Conservation (phyloP, 2,888 invertebrate species). For the Limenitis camilla region DNA sequence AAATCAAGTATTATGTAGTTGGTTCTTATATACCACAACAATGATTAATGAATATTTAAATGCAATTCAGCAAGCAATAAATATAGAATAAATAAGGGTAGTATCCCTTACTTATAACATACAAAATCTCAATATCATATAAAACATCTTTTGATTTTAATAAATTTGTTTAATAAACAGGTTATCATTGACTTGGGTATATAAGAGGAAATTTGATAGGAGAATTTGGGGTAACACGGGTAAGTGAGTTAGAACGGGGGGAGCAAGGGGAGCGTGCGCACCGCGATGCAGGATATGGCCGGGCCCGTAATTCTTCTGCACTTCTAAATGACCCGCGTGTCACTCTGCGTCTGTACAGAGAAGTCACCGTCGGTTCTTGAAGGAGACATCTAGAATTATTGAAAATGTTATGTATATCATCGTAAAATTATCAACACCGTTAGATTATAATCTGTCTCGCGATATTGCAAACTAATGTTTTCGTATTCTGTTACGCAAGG, state of each 20-base stretch:
- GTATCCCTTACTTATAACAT: too few relatives aligned
- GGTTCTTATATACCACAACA: too few relatives aligned
- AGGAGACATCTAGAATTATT: slow-evolving; percentile 47
- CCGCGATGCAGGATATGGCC: slow-evolving; percentile 44
- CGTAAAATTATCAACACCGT: neutral
- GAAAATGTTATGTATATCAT: too few relatives aligned
- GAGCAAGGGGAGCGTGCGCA: slow-evolving; percentile 30
- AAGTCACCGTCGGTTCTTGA: slow-evolving; percentile 53
- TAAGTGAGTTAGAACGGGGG: slow-evolving; percentile 49
- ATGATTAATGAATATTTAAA: too few relatives aligned
- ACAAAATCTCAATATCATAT: too few relatives aligned
- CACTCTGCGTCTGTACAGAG: slow-evolving; percentile 51
- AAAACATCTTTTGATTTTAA: too few relatives aligned
- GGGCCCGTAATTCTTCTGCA: slow-evolving; percentile 54
- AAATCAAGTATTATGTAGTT: too few relatives aligned
- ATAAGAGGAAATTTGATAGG: slow-evolving; percentile 45
- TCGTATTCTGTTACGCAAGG: too few relatives aligned
- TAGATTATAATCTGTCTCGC: neutral
- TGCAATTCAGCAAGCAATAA: too few relatives aligned
- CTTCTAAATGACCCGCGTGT: slow-evolving; percentile 53
- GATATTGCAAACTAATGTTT: too few relatives aligned
- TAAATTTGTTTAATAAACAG: too few relatives aligned
- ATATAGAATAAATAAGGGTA: too few relatives aligned
- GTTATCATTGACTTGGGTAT: slow-evolving; percentile 20
- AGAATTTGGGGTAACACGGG: slow-evolving; percentile 40